Evolutionary conservation across 2,797 vertebrate genomes (phyloP).

Genomic region (Aphelocoma californica): DNA sequence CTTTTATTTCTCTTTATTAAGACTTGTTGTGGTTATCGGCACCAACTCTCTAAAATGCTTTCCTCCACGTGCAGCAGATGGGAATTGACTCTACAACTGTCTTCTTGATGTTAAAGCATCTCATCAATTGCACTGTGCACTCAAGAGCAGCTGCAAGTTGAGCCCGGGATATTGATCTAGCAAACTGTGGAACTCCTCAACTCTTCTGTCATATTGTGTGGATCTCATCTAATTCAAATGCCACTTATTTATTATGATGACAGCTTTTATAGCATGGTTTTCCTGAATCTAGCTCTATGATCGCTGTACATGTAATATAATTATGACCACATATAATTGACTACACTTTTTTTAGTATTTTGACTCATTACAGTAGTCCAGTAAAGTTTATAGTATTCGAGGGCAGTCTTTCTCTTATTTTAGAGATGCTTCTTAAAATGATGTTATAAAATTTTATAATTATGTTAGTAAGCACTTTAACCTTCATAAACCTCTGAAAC

Average conservation of each 20-base stretch:
- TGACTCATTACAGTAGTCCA: neutral
- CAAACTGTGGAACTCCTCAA: neutral
- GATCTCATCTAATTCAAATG: neutral
- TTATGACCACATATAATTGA: neutral
- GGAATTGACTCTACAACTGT: neutral
- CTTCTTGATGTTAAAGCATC: neutral
- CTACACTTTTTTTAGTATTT: neutral
- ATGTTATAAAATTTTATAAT: neutral
- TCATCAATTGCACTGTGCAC: rapidly evolving
- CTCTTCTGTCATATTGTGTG: neutral
- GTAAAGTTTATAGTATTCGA: neutral
- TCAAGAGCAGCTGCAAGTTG: neutral
- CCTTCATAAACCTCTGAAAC: neutral
- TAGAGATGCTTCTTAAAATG: neutral
- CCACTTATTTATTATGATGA: neutral
- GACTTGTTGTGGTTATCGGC: neutral
- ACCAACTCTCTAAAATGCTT: neutral
- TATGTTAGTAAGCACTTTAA: neutral
- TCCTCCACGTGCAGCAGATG: rapidly evolving
- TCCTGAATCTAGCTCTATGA: neutral
- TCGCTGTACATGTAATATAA: neutral
- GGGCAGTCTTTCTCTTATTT: neutral
- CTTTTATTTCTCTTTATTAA: neutral
- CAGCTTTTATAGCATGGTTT: neutral
- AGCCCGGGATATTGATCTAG: neutral